Base-by-base conservation (phyloP, 2,797 vertebrate genomes). In the Macrochelys suwanniensis region DNA sequence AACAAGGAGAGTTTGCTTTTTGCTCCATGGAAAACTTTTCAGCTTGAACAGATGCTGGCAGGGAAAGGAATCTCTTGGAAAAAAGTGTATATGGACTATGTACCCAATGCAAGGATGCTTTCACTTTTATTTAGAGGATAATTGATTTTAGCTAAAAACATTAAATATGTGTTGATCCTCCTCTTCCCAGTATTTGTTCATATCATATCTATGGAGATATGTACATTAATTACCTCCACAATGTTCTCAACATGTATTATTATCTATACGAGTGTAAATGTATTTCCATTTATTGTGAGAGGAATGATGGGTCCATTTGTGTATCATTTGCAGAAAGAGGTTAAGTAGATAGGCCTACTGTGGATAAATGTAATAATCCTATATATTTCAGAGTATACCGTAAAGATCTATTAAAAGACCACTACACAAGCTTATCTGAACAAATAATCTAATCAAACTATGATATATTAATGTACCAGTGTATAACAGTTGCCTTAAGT, bases 401-500 rank as follows among this genome's bases (percentile, higher is more conserved):
- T 89, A 81, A 81, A 78, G 80, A 80, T 82, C 33, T 81, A 25
- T 82, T 87, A 56, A 45, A 87, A 93, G 28, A 84, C 90, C 92
- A 89, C 83, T 92, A 81, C 23, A 71, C 96, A 90, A 97, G 87
- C 84, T 94, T 84, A 89, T 87, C 83, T 19, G 5, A 83, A 93
- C 57, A 84, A 92, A 84, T 11, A 71, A 82, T 88, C 90, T 65
- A 82, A 71, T 94, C 82, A 85, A 92, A 96, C 80, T 77, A 88
- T 92, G 94, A 80, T 87, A 77, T 50, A 84, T 54, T 96, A 91
- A 96, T 93, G 85, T 94, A 94, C 96, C 17, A 80, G 56, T 57
- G 85, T 94, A 89, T 96, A 96, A 92, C 83, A 89, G 76, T 87
- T 96, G 97, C 96, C 96, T 97, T 97, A 95, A 94, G 92, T 85